Base-by-base conservation (phyloP, 2,888 invertebrate species). In the Meiosimyza decipiens region DNA sequence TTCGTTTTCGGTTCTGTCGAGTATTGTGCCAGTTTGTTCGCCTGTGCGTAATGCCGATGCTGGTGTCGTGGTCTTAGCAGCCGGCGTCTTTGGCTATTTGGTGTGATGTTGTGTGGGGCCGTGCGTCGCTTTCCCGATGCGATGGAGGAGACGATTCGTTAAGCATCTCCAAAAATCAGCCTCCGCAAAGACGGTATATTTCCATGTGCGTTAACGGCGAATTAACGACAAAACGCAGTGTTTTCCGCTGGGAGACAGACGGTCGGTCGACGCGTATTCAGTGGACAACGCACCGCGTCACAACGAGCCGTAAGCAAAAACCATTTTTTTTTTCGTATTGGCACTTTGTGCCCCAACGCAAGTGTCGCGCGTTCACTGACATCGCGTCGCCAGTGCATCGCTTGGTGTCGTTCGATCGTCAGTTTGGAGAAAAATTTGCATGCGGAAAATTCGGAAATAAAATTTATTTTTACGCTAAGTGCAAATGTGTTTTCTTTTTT, bases 381-480 rank as follows among this genome's bases (percentile, higher is more conserved):
- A 62, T 62, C 60, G 60, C 16, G 47, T 67, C 57, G 57, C 47
- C 40, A 57, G 67, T 67, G 67, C 54, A 67, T 55, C 57, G 55
- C 40, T 40, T 33, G 55, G 52, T 22, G 40, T 66, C 66, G 52
- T 33, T 62, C 47, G 40, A 64, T 64, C 50, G 64, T 51, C 64
- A 50, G 50, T 62, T 62, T 62, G 60, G 60, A 62, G 60, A 40
- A 40, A 40, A 40, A 40, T 40, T 40, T 40, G 40, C 40, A 40
- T 40, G 9, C 40, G 40, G 77, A 81, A 81, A 78, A 79, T 79
- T 78, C 82, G 76, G 78, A 80, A 81, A 79, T 80, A 74, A 73
- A 62, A 76, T 76, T 78, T 77, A 77, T 78, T 72, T 50, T 71
- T 73, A 72, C 78, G 68, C 68, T 77, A 40, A 72, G 40, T 33